phyloP scores from a whole-genome alignment of 2,113 vertebrate species.

The Zootoca vivipara region DNA sequence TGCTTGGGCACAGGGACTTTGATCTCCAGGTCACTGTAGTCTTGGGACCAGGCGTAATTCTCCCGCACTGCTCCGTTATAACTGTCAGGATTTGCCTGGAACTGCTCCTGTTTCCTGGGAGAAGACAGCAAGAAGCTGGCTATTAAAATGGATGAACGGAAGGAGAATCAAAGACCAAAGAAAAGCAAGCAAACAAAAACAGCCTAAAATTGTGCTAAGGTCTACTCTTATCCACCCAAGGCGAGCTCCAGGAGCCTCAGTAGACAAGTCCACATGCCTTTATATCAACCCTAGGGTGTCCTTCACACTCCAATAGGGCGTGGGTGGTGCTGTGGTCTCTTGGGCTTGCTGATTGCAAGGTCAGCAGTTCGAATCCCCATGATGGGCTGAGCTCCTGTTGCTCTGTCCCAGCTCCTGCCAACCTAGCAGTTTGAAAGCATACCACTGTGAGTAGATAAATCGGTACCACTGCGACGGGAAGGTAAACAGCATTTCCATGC shows the following conservation, averaged over 20 bases:
- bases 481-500: no score
- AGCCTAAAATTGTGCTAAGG: background rate
- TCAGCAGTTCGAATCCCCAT: no score
- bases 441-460: no score
- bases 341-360: no score
- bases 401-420: no score
- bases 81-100: slow-evolving; percentile 89
- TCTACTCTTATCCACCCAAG: no score
- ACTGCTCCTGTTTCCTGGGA: slow-evolving; percentile 76
- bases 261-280: no score
- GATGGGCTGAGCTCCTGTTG: no score
- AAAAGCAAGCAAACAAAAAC: background rate
- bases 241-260: no score
- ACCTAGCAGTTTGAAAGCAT: background rate
- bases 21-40: slow-evolving; percentile 94
- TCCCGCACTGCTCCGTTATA: slow-evolving; percentile 93
- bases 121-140: slow-evolving; percentile 8
- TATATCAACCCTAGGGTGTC: rapidly evolving
- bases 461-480: no score
- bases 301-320: rapidly evolving
- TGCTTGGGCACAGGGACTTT: slow-evolving; percentile 87
- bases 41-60: slow-evolving; percentile 91
- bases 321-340: no score
- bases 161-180: background rate
- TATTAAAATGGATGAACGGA: background rate